Evolutionary conservation across 2,113 vertebrate species (phyloP), one percentile per base, ranked within the genome.

Genomic region (Vidua chalybeata): DNA sequence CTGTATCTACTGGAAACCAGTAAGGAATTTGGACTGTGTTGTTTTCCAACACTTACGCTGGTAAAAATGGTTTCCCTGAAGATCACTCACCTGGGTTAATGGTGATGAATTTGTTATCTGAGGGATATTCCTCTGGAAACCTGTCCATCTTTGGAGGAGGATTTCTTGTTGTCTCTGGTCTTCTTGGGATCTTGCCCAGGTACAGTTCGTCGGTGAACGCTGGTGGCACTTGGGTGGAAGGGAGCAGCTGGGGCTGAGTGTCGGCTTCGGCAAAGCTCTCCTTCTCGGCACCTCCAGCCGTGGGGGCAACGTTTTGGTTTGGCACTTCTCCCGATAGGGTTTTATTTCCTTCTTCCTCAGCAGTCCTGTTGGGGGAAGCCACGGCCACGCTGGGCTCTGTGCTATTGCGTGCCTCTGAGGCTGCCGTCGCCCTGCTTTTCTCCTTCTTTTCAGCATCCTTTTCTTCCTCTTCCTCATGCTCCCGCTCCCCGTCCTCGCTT

Each of bases 31-130:
- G 21, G 21, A 76, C 2, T 37, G 31, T 68, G 15, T 6, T 9
- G 31, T 30, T 75, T 86, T n/a, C 13, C n/a, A 56, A 39, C 18
- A 61, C 9, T 69, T 48, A 54, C 0, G 1, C 10, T 46, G 18
- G 35, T 55, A 74, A 64, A 75, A 69, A 13, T 1, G 5, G 11
- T 37, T 72, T 68, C 37, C 43, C 13, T 0, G 0, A 43, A 85
- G 31, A n/a, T 56, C 71, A 96, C 98, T 98, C 92, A 99, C 99
- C 99, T 97, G 98, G 98, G 68, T 99, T 97, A 81, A 99, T 97
- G 59, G 98, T 98, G 98, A 99, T 98, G 69, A 98, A 98, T 96
- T 96, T 98, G 92, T 98, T 97, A 49, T 98, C 98, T 39, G 94
- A 94, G 33, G 92, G 94, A 59, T 91, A 85, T 61, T 95, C 97